Percentiles rank a stretch among this genome's conserved stretches.
These are phyloP conservation scores for Lutjanus erythropterus DNA, from an alignment of 2,113 vertebrate species.

Conservation along the genomic window DNA sequence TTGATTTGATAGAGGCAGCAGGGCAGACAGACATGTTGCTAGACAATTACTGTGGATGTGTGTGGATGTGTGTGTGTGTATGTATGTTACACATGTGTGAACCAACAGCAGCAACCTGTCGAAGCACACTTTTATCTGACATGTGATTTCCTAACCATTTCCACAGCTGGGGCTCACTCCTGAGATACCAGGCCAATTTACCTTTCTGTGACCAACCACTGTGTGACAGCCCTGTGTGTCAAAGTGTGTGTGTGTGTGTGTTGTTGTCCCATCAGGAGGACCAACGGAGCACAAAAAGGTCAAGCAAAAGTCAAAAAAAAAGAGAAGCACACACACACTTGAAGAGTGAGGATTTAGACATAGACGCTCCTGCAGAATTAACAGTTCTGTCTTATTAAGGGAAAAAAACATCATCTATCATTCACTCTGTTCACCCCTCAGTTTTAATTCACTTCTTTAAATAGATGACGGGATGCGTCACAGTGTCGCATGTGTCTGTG, in stretches of 20 bases:
- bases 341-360: background rate
- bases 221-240: conserved; percentile 66
- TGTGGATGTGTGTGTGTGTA: conserved; percentile 18
- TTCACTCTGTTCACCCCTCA: conserved; percentile 21
- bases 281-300: conserved; percentile 44
- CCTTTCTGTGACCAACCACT: conserved; percentile 69
- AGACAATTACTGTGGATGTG: conserved; percentile 27
- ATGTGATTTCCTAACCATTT: conserved; percentile 60
- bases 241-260: conserved; percentile 26
- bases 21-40: conserved; percentile 23
- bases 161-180: conserved; percentile 42
- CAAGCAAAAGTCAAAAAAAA: background rate
- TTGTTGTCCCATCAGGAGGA: conserved; percentile 22
- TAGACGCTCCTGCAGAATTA: background rate
- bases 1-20: conserved; percentile 36
- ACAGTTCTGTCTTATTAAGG: background rate
- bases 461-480: conserved; percentile 34
- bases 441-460: conserved; percentile 30
- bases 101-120: conserved; percentile 40
- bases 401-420: background rate
- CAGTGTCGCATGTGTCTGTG: conserved; percentile 4
- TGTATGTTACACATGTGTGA: conserved; percentile 20
- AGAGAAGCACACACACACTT: conserved; percentile 1
- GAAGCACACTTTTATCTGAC: conserved; percentile 55
- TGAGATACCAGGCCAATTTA: conserved; percentile 68